A percentile compares a stretch with the other conserved stretches of the same genome.
These are phyloP conservation scores for Saccopteryx bilineata DNA, from an alignment of 2,113 vertebrate genomes.

Conservation along the genomic window DNA sequence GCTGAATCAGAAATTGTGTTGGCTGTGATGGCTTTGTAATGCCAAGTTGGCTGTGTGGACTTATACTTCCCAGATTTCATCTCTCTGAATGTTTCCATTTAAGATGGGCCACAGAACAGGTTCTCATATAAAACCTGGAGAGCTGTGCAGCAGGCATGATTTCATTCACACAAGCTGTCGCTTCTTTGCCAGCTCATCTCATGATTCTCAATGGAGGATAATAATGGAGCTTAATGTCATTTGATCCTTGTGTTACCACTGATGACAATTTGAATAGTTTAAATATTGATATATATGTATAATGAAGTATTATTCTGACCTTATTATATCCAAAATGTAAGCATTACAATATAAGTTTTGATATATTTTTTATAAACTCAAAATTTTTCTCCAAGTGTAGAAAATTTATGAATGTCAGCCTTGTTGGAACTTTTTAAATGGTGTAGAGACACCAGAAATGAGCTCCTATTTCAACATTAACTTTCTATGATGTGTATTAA, in stretches of 20 bases:
- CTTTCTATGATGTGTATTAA: neutral
- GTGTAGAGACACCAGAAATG: neutral
- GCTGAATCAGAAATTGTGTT: neutral
- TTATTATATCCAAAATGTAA: neutral
- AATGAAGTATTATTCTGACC: neutral
- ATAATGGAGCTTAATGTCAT: neutral
- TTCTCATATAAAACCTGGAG: neutral
- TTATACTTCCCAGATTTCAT: neutral
- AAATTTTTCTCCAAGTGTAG: neutral
- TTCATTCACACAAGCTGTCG: too few relatives aligned
- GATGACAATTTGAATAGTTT: neutral
- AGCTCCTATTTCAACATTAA: neutral
- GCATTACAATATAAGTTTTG: neutral
- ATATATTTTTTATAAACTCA: neutral
- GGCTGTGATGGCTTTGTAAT: neutral
- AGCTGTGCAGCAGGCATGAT: rapidly evolving
- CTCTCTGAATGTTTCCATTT: neutral
- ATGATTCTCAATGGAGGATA: neutral
- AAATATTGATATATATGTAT: neutral
- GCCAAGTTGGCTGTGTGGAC: neutral
- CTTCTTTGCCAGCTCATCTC: neutral
- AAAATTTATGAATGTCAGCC: neutral
- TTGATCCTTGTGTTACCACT: neutral
- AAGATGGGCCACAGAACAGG: neutral
- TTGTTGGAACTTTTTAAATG: neutral